A percentile compares a stretch with the other conserved stretches of the same genome.
Evolutionary conservation across 2,113 vertebrate genomes (phyloP).

Genomic region (Hippocampus guttulatus): DNA sequence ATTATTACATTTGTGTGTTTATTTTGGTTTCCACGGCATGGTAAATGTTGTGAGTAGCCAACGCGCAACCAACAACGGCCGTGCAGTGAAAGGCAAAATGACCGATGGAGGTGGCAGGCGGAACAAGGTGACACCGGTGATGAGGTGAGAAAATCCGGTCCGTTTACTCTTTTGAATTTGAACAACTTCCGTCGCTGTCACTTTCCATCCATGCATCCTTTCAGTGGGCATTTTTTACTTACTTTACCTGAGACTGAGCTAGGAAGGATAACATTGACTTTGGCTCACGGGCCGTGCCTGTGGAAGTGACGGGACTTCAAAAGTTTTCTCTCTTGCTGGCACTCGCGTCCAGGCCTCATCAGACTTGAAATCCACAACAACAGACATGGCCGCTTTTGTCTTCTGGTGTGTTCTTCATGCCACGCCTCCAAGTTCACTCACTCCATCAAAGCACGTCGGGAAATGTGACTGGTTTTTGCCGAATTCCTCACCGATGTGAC

Average conservation of each 20-base stretch:
- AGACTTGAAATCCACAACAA: conserved; percentile 27
- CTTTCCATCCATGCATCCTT: conserved; percentile 26
- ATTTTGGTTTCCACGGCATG: background rate
- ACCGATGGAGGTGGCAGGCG: conserved; percentile 28
- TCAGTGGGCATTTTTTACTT: conserved; percentile 34
- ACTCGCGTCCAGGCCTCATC: conserved; percentile 30
- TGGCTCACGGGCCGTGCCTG: conserved; percentile 35
- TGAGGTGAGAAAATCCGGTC: conserved; percentile 49
- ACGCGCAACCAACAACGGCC: conserved; percentile 10
- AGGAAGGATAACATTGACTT: conserved; percentile 61
- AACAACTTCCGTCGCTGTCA: conserved; percentile 14
- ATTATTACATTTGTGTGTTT: background rate
- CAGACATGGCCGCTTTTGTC: conserved; percentile 10
- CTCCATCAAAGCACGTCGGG: conserved; percentile 15
- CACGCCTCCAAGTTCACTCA: conserved; percentile 30
- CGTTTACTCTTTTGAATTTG: conserved; percentile 55
- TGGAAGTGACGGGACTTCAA: conserved; percentile 39
- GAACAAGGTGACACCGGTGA: conserved; percentile 34
- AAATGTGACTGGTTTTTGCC: conserved; percentile 1
- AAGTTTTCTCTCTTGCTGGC: conserved; percentile 39
- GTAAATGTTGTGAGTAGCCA: background rate
- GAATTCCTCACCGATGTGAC: conserved; percentile 6
- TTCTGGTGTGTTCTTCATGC: background rate
- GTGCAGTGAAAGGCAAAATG: conserved; percentile 3
- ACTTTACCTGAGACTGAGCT: conserved; percentile 36